phyloP scores from a whole-genome alignment of 2,888 invertebrate genomes.

The Drosophila austrosaltans region DNA sequence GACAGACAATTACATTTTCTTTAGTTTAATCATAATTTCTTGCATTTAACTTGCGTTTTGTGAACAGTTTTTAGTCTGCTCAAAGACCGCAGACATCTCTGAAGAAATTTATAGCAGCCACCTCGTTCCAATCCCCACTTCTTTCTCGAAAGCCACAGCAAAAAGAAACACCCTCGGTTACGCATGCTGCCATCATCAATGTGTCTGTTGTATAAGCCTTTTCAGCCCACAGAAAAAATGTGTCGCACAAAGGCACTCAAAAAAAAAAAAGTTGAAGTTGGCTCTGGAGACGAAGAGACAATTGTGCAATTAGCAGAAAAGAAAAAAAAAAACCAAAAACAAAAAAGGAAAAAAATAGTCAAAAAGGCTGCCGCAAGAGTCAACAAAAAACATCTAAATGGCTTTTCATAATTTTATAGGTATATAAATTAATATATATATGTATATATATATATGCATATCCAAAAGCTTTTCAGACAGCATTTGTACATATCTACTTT shows the following conservation, averaged over 20 bases:
- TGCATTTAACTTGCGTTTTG: constrained; percentile 36
- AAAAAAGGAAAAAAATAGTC: constrained; percentile 38
- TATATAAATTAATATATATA: constrained; percentile 17
- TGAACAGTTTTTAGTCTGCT: constrained; percentile 38
- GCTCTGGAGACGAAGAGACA: constrained; percentile 51
- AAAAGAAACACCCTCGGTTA: constrained; percentile 62
- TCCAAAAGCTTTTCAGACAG: neutral
- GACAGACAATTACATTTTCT: constrained; percentile 57
- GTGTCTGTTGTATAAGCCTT: constrained; percentile 65
- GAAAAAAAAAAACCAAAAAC: constrained; percentile 38
- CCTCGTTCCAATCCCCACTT: neutral
- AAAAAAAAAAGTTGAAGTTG: neutral
- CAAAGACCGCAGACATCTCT: constrained; percentile 45
- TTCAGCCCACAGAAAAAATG: constrained; percentile 46
- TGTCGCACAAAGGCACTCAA: constrained; percentile 38
- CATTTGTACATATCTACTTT: neutral
- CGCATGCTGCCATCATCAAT: constrained; percentile 55
- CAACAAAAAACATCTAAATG: neutral
- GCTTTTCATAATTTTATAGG: constrained; percentile 5
- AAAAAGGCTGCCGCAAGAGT: neutral
- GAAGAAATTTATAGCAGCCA: neutral
- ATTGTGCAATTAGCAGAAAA: constrained; percentile 70
- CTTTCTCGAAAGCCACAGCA: constrained; percentile 21
- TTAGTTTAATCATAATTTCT: constrained; percentile 59
- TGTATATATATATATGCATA: no score